Percentiles rank a stretch among this genome's conserved stretches.
Conservation (phyloP, 2,113 vertebrate species). For the Hylia prasina region DNA sequence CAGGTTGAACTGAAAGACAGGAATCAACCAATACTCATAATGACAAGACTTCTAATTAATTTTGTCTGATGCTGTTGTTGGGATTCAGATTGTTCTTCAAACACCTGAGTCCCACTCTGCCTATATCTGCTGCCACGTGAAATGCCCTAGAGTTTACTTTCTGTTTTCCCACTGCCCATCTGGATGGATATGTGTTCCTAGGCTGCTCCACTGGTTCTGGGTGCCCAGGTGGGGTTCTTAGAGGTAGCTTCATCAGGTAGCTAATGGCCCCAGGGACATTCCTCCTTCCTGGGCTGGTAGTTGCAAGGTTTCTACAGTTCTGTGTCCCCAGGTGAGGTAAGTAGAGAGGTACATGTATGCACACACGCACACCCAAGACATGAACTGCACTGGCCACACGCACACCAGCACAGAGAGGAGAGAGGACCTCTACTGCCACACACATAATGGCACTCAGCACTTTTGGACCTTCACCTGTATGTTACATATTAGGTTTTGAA, state of each 20-base stretch:
- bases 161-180: background rate
- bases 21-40: background rate
- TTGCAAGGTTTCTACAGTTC: background rate
- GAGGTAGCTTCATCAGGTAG: background rate
- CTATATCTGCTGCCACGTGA: background rate
- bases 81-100: background rate
- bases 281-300: background rate
- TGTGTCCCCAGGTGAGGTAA: background rate
- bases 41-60: background rate
- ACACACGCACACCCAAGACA: background rate
- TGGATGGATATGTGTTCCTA: background rate
- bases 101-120: background rate
- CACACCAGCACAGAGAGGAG: background rate
- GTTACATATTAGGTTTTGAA: background rate
- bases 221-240: background rate
- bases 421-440: background rate
- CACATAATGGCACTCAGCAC: background rate
- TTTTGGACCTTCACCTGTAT: background rate
- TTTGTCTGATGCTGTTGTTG: background rate
- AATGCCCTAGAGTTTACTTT: background rate
- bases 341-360: background rate
- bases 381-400: background rate
- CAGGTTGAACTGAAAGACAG: background rate
- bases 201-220: background rate
- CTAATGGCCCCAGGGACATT: background rate